Base-by-base conservation (phyloP, 2,888 invertebrate species). In the Leptothorax acervorum region DNA sequence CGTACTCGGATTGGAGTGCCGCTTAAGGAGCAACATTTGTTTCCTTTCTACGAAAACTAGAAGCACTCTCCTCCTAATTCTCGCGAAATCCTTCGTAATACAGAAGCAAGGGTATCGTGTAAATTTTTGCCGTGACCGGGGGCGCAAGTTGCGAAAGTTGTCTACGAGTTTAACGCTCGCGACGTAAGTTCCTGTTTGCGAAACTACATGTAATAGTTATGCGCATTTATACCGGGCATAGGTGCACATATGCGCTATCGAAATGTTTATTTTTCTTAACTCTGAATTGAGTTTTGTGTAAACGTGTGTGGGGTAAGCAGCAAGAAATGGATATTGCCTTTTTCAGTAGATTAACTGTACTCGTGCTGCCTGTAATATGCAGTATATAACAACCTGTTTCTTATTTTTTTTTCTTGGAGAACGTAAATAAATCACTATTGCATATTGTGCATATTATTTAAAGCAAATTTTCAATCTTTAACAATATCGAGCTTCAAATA, bases 151-250 rank as follows among this genome's bases (percentile, higher is more conserved):
- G 60, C 70, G 85, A 73, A 85, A 88, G 86, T 87, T 84, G 84
- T 42, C 53, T 35, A 53, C 74, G 85, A 87, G 85, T 86, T 88
- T 86, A 74, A 79, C 86, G 60, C 66, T 84, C 62, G 51, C 15
- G 39, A 81, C 65, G 76, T 84, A 89, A 84, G 86, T 88, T 85
- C 84, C 83, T 83, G 84, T 90, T 89, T 82, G 62, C 42, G 62
- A 68, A 83, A 85, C 74, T 68, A 70, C 81, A 62, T 45, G 57
- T 74, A 82, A 83, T 76, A 83, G 84, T 84, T 86, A 85, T 82
- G 87, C 57, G 74, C 83, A 79, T 83, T 85, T 78, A 81, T 79
- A 60, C 42, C 39, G 18, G 9, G 42, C 23, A 12, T 63, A 48
- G 31, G 15, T 78, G 28, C 23, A 68, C 31, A 68, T 82, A 75